Evolutionary conservation across 2,888 invertebrate genomes (phyloP), one percentile per base, ranked within the genome.

Genomic region (Watsonalla binaria): DNA sequence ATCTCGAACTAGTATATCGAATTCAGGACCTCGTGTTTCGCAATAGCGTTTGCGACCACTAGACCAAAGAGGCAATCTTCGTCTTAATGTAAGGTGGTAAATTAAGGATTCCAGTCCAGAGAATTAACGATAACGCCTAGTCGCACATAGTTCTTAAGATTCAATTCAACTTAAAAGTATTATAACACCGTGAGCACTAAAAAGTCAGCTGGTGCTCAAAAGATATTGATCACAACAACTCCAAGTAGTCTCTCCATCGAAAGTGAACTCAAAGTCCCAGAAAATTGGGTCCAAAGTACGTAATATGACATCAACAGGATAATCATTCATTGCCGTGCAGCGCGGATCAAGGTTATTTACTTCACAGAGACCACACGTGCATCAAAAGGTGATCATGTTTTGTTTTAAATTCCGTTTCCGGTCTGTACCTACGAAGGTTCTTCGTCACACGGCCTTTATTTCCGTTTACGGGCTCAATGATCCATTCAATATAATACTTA

Each of bases 261-360:
- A 15, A 47, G 11, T 47, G 8, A 47, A 15, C 11, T 5, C 33
- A 47, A 33, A 9, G 47, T 47, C 1, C n/a, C 34, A 7, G 37
- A 11, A 11, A 11, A 4, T 42, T 1, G 42, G 8, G 42, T 11
- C 13, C 48, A 48, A 13, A 35, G 8, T 13, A n/a, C 2, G 8
- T 48, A n/a, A 33, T 14, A 60, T 58, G 56, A 48, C 50, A 60
- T 59, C 15, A 62, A 54, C 60, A 68, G 68, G 69, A 69, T 60
- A 68, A 64, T 56, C 47, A n/a, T 52, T 35, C 51, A 0, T 47
- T 42, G 55, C 51, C 52, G 33, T 39, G 8, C 24, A 55, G 39
- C 46, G 49, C 50, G 45, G 47, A 64, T 65, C 34, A 51, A 48
- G 45, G 39, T 48, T 50, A 35, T 51, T 47, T 35, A 11, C 37